Conservation (phyloP, 1,140 invertebrate genomes). For the Polyergus mexicanus region DNA sequence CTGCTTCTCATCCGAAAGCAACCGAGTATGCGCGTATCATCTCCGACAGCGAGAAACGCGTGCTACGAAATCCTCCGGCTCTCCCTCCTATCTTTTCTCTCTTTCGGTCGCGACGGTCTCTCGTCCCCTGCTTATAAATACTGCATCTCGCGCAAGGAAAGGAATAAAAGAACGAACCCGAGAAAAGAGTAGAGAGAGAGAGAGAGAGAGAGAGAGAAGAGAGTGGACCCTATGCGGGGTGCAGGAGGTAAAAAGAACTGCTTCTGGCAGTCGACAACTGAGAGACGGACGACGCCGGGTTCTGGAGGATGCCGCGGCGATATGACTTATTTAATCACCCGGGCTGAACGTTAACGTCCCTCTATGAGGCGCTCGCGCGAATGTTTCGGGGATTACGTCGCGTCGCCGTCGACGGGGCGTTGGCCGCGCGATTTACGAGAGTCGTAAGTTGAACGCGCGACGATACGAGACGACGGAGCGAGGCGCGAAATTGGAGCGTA, state of each 20-base stretch:
- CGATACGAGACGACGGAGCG: neutral
- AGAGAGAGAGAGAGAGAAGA: neutral
- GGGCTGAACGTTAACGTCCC: constrained; percentile 64
- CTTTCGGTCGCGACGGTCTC: neutral
- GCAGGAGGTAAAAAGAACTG: constrained; percentile 59
- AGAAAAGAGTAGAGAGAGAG: neutral
- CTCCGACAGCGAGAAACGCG: constrained; percentile 23
- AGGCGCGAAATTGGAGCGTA: constrained; percentile 1
- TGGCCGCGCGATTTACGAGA: constrained; percentile 64
- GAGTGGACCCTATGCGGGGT: too few species aligned
- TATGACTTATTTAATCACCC: constrained; percentile 78
- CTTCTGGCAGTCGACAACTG: constrained; percentile 32
- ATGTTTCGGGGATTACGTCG: constrained; percentile 53
- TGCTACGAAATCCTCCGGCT: constrained; percentile 26
- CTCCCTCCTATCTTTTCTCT: neutral
- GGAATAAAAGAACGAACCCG: constrained; percentile 46
- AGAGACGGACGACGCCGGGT: constrained; percentile 48
- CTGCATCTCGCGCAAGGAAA: constrained; percentile 60
- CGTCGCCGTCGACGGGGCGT: constrained; percentile 39
- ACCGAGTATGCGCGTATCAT: constrained; percentile 38
- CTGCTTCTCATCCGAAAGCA: constrained; percentile 13
- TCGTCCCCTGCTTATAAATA: constrained; percentile 69
- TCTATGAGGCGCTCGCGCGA: constrained; percentile 31
- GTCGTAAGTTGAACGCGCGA: constrained; percentile 34
- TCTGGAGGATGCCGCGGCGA: constrained; percentile 61